Evolutionary conservation across 2,888 invertebrate genomes (phyloP).

Genomic region (Pseudococcus viburni): DNA sequence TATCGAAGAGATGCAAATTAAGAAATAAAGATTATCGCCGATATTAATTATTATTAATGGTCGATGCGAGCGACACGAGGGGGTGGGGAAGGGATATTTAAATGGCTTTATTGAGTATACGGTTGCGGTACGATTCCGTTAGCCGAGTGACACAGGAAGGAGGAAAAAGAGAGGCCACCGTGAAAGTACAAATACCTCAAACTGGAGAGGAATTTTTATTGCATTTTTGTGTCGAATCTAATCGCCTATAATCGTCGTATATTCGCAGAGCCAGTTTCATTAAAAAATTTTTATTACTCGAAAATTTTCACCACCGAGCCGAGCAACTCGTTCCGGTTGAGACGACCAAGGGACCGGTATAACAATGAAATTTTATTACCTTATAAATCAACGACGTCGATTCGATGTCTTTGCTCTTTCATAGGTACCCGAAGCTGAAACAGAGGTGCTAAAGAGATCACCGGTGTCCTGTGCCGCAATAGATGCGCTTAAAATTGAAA

Average conservation of each 20-base stretch:
- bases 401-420: not conserved
- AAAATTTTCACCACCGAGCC: not conserved
- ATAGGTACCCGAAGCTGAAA: not conserved
- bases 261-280: conserved; percentile 19
- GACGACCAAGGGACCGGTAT: not conserved
- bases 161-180: conserved; percentile 29
- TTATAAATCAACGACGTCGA: not conserved
- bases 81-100: not conserved
- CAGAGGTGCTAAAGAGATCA: conserved; percentile 1
- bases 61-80: not conserved
- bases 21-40: conserved; percentile 54
- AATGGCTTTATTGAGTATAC: conserved; percentile 37
- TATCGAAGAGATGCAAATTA: conserved; percentile 41
- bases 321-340: not conserved
- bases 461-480: not conserved
- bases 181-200: conserved; percentile 36
- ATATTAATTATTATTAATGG: conserved; percentile 58
- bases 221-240: conserved; percentile 51
- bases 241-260: conserved; percentile 21
- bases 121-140: not conserved
- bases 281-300: conserved; percentile 25
- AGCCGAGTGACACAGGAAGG: not conserved
- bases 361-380: conserved; percentile 31
- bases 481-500: not conserved
- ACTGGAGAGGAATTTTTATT: conserved; percentile 38